Base-by-base conservation (phyloP, 2,797 vertebrate species). In the Eurystomus glaucurus region DNA sequence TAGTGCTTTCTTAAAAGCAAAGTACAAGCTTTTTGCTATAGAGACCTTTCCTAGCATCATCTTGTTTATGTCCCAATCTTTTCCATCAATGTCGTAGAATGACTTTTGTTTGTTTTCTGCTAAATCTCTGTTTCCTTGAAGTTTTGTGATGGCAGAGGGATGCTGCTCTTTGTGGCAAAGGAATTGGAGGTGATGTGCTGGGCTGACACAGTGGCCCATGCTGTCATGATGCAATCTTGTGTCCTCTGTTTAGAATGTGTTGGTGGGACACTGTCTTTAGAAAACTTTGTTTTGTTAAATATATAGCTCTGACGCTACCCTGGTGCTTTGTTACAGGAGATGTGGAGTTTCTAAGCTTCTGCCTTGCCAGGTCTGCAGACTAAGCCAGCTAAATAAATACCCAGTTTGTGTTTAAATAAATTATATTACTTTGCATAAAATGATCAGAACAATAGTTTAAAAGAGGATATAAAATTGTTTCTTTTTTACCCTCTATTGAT, bases 401-500 rank as follows among this genome's bases (percentile, higher is more conserved):
- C 25, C 21, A 7, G 2, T 37, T 31, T 8, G 4, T 8, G 14
- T 25, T 85, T 19, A 9, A 29, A 33, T 29, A 18, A 52, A 2
- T 80, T n/a, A 3, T 26, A 21, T 57, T 31, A 17, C 23, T 43
- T 31, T 9, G 5, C 9, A 4, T 46, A 10, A 66, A 77, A 76
- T 11, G 9, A 25, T n/a, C 58, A 7, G 21, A 6, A 23, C 11
- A 43, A 29, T 2, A 69, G 18, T 54, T 60, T 33, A 7, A 85
- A 81, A 80, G 41, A 83, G 28, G 28, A 10, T 26, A 20, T 87
- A 29, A 61, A 71, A 37, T 25, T 4, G 8, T 90, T 81, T 12
- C 23, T 20, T 50, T 85, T 93, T 20, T 2, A 4, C 85, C 72
- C 39, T 25, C 39, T 96, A 0, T 1, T 97, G 95, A 90, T 98